Evolutionary conservation across 1,140 invertebrate species (phyloP).

Genomic region (Meloidogyne hapla): DNA sequence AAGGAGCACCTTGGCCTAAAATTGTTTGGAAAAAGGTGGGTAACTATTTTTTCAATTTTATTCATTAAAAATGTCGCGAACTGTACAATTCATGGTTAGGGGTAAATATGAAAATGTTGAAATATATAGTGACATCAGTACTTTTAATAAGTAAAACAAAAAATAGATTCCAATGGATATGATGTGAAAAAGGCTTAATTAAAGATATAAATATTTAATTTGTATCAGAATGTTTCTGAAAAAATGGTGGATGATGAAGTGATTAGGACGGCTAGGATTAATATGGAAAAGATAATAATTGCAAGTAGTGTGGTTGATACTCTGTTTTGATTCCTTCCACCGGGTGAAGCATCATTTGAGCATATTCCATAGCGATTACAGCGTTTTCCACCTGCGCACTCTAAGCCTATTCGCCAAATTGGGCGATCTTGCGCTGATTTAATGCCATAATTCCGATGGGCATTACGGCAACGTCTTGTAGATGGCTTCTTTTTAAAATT

Average conservation of each 20-base stretch:
- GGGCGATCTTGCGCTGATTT: constrained; percentile 54
- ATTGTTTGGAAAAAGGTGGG: constrained; percentile 66
- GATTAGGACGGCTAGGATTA: constrained; percentile 29
- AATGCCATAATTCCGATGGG: constrained; percentile 61
- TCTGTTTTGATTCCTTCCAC: constrained; percentile 5
- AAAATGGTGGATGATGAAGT: constrained; percentile 15
- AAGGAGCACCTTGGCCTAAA: constrained; percentile 66
- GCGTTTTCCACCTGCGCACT: constrained; percentile 63
- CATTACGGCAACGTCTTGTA: constrained; percentile 62
- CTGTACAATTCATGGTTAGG: neutral
- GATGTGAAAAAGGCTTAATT: neutral
- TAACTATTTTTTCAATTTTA: neutral
- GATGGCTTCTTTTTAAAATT: constrained; percentile 55
- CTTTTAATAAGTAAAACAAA: neutral
- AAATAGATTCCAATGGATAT: neutral
- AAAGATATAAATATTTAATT: neutral
- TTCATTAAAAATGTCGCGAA: neutral
- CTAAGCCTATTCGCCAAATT: constrained; percentile 61
- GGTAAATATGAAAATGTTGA: neutral
- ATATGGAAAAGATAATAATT: constrained; percentile 33
- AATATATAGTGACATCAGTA: neutral
- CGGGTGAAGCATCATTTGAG: constrained; percentile 34
- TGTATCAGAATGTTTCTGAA: constrained; percentile 25
- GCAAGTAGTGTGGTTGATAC: constrained; percentile 30
- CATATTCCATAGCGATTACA: constrained; percentile 63